Evolutionary conservation across 2,888 invertebrate species (phyloP).

Genomic region (Nymphalis urticae): DNA sequence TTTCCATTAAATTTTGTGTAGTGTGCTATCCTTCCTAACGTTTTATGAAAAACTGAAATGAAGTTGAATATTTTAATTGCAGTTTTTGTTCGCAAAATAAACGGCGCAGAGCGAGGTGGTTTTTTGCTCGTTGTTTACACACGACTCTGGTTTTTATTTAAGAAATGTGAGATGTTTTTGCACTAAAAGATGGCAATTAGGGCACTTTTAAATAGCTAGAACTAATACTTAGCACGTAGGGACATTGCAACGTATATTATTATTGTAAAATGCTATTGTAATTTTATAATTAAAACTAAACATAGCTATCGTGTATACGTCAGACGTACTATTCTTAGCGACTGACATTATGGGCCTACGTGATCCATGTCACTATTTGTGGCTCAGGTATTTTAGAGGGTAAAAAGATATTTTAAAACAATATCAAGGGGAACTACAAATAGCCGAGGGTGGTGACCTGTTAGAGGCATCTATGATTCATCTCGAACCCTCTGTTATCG

Average conservation of each 20-base stretch:
- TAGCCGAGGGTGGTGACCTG: constrained; percentile 71
- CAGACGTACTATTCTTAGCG: constrained; percentile 14
- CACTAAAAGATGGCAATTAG: constrained; percentile 20
- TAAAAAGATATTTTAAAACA: constrained; percentile 36
- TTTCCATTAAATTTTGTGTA: not conserved
- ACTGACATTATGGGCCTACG: constrained; percentile 26
- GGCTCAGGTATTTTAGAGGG: constrained; percentile 36
- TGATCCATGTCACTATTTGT: constrained; percentile 32
- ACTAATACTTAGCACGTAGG: constrained; percentile 13
- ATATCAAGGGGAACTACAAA: constrained; percentile 58
- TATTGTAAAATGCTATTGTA: constrained; percentile 4
- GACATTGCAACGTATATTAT: constrained; percentile 2
- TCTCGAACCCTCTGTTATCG: constrained; percentile 70
- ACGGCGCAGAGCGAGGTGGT: constrained; percentile 42
- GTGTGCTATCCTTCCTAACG: constrained; percentile 40
- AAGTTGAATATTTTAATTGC: constrained; percentile 49
- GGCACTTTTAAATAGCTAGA: constrained; percentile 5
- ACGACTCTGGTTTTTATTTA: constrained; percentile 39
- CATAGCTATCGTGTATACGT: constrained; percentile 10
- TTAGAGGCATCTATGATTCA: constrained; percentile 75
- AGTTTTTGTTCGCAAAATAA: constrained; percentile 54
- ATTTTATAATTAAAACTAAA: constrained; percentile 11
- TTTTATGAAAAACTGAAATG: constrained; percentile 44
- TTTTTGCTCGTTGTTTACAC: constrained; percentile 48
- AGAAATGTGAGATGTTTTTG: constrained; percentile 18